Evolutionary conservation across 1,140 invertebrate genomes (phyloP), one percentile per base, ranked within the genome.

Genomic region (Drosophila parvula): DNA sequence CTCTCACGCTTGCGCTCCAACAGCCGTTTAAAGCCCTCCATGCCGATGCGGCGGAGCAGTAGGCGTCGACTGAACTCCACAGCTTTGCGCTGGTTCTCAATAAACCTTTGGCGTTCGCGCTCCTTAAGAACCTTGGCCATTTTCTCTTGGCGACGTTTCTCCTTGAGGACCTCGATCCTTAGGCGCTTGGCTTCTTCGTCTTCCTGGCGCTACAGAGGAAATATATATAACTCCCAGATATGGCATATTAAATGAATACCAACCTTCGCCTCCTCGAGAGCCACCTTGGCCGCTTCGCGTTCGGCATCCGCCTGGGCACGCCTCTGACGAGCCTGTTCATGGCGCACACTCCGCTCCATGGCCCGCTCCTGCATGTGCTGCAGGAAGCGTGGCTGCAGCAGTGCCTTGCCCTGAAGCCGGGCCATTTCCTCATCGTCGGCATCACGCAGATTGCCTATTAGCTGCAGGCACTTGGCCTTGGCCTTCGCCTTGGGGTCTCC

Each of bases 281-380:
- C 92, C 43, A 94, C 92, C 73, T 94, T 93, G 32, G 94, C 74
- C 59, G 93, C 92, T 61, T 95, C 93, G 10, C 93, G 92, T 60
- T 94, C 93, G 62, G 94, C 93, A 74, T 95, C 94, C 32, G 94
- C 93, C 65, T 94, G 93, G 27, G 92, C 91, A 48, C 94, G 92
- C 34, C 94, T 91, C 90, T 95, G 94, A 53, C 93, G 90, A 34
- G 95, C 95, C 60, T 95, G 92, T 51, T 94, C 93, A 68, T 94
- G 93, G 71, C 94, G 94, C 78, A 94, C 92, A 78, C 94, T 93
- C 9, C 95, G 90, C 78, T 95, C 93, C 27, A 94, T 82, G 5
- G 94, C 94, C 70, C 94, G 92, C 55, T 94, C 92, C 74, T 95
- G 94, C 94, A 95, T 94, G 91, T 94, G 92, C 92, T 94, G 93